Evolutionary conservation across 2,797 vertebrate species (phyloP), one percentile per base, ranked within the genome.

Genomic region (Odontamblyopus lacepedii): DNA sequence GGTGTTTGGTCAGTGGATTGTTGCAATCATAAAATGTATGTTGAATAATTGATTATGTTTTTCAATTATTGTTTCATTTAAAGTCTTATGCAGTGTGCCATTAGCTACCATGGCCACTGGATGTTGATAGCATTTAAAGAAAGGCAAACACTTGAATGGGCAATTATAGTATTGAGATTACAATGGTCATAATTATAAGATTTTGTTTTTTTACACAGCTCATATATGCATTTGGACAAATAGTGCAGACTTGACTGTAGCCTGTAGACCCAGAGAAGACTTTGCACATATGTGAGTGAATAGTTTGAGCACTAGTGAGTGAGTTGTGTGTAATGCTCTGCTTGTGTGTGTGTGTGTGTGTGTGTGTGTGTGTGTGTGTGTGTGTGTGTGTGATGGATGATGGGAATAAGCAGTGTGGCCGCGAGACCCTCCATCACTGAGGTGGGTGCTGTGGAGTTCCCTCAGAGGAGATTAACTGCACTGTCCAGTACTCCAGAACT

Each of bases 301-400:
- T 1, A 57, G 56, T 53, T 53, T 53, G 51, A 53, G 51, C 51
- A 6, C n/a, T 26, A 11, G 41, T 44, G 41, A 38, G 53, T 55
- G 53, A 55, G 53, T 23, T 55, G 53, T 55, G 53, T 5, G 26
- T 59, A 4, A 23, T 56, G 55, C 7, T 56, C 55, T 56, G 55
- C 55, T 3, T 57, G 56, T 56, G n/a, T 26, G 55, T 12, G 16
- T 23, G 23, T 23, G 23, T 23, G 23, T 57, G 56, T 56, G n/a
- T 26, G 55, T 12, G 16, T 23, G 23, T 23, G 23, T 23, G 23
- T 57, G 56, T 56, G n/a, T 26, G 55, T 12, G 16, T 57, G 51
- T 5, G 18, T n/a, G 51, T 12, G 41, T 78, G 75, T 77, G 69
- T 86, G 87, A 91, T 88, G 78, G 84, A 89, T 89, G 80, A 77